phyloP scores from a whole-genome alignment of 2,113 vertebrate genomes.

The Equus przewalskii region DNA sequence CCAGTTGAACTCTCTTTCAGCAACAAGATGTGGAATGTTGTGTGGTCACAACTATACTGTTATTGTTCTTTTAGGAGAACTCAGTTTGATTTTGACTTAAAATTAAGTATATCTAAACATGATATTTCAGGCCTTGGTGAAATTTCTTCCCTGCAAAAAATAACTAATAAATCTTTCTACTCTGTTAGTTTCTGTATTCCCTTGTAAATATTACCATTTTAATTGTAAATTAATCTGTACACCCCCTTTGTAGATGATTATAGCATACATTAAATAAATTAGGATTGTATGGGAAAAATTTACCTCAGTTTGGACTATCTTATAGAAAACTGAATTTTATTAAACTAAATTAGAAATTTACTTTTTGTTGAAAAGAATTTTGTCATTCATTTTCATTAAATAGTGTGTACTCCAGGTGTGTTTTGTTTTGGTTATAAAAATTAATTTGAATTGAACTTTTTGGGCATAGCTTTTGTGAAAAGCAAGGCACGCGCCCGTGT shows the following conservation, averaged over 20 bases:
- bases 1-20: not conserved
- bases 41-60: not conserved
- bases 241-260: not conserved
- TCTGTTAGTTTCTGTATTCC: conserved; percentile 49
- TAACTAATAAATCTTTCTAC: not conserved
- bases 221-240: conserved; percentile 34
- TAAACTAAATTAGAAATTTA: conserved; percentile 47
- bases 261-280: conserved; percentile 23
- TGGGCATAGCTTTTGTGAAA: conserved; percentile 10
- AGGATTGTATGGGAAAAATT: not conserved
- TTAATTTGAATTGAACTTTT: conserved; percentile 38
- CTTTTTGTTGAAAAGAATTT: conserved; percentile 53
- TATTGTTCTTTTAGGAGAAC: not conserved
- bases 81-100: conserved; percentile 51
- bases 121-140: not conserved
- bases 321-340: not conserved
- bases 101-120: conserved; percentile 35
- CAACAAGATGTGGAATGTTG: not conserved
- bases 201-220: conserved; percentile 44
- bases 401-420: not conserved
- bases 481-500: not conserved
- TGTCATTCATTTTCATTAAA: conserved; percentile 36
- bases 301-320: not conserved
- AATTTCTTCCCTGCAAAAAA: conserved; percentile 6
- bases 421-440: conserved; percentile 50